phyloP scores from a whole-genome alignment of 1,140 invertebrate species.

The Drosophila ironensis region DNA sequence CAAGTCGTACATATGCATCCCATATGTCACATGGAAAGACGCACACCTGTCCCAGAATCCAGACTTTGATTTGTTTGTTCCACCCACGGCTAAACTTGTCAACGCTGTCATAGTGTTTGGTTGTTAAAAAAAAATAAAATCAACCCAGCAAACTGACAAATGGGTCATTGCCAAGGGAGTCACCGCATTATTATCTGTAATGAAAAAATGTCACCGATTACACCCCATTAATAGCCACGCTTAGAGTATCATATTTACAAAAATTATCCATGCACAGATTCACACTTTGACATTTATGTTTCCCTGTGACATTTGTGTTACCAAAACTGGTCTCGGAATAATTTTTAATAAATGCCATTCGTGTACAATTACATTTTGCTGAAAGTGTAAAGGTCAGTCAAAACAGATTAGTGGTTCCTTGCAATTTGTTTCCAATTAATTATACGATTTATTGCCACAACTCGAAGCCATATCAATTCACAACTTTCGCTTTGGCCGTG shows the following conservation, averaged over 20 bases:
- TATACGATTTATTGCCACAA: background rate
- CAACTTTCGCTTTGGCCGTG: slow-evolving; percentile 1
- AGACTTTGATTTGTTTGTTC: slow-evolving; percentile 45
- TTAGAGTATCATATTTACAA: too few relatives aligned
- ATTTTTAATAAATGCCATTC: too few relatives aligned
- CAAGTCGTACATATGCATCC: background rate
- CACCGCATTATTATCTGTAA: too few relatives aligned
- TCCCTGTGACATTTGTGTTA: too few relatives aligned
- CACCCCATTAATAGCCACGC: too few relatives aligned
- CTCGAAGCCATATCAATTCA: slow-evolving; percentile 8
- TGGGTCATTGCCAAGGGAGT: background rate
- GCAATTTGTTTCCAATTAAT: too few relatives aligned
- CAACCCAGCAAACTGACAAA: background rate
- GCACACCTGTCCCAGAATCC: slow-evolving; percentile 41
- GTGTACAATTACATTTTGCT: too few relatives aligned
- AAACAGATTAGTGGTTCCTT: too few relatives aligned
- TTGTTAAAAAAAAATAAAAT: slow-evolving; percentile 4
- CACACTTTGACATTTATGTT: too few relatives aligned
- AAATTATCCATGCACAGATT: too few relatives aligned
- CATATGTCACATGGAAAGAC: slow-evolving; percentile 12
- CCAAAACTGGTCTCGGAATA: too few relatives aligned
- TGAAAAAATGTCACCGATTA: too few relatives aligned
- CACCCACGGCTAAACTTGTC: slow-evolving; percentile 39
- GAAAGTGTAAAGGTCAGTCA: background rate
- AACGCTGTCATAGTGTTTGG: slow-evolving; percentile 15